A percentile compares a stretch with the other conserved stretches of the same genome.
Conservation (phyloP, 2,888 invertebrate genomes). For the Oegoconia quadripuncta region DNA sequence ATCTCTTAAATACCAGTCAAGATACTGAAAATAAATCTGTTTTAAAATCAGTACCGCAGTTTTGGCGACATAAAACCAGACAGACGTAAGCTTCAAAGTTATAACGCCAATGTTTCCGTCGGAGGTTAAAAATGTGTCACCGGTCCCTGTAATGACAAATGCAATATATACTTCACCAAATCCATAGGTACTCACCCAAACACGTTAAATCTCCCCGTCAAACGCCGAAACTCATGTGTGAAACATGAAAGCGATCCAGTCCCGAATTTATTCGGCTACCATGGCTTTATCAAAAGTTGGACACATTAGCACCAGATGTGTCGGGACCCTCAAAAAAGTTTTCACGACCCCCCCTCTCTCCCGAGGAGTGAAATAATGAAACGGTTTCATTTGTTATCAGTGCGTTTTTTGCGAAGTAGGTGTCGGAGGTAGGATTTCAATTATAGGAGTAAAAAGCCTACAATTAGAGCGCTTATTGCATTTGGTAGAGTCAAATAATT, state of each 20-base stretch:
- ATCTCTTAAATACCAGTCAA: too few relatives aligned
- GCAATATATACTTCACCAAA: not conserved
- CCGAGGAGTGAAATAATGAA: slow-evolving; percentile 11
- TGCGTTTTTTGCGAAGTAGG: slow-evolving; percentile 9
- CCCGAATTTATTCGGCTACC: slow-evolving; percentile 39
- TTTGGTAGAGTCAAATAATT: too few relatives aligned
- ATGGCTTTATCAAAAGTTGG: slow-evolving; percentile 60
- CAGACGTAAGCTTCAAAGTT: too few relatives aligned
- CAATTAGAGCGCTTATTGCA: too few relatives aligned
- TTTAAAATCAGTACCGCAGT: too few relatives aligned
- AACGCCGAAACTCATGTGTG: slow-evolving; percentile 14
- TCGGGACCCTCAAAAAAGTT: slow-evolving; percentile 40
- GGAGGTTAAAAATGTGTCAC: too few relatives aligned
- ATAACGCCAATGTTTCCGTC: too few relatives aligned
- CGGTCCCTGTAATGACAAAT: not conserved
- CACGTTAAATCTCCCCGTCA: slow-evolving; percentile 2
- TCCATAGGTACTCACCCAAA: too few relatives aligned
- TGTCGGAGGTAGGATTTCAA: not conserved
- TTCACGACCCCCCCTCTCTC: slow-evolving; percentile 35
- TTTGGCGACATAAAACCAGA: too few relatives aligned
- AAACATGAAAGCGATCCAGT: slow-evolving; percentile 46
- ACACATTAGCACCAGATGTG: slow-evolving; percentile 56
- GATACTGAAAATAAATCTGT: too few relatives aligned
- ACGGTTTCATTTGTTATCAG: slow-evolving; percentile 15
- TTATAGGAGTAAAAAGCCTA: too few relatives aligned